Base-by-base conservation (phyloP, 2,797 vertebrate genomes). In the Phylloscopus collybita region DNA sequence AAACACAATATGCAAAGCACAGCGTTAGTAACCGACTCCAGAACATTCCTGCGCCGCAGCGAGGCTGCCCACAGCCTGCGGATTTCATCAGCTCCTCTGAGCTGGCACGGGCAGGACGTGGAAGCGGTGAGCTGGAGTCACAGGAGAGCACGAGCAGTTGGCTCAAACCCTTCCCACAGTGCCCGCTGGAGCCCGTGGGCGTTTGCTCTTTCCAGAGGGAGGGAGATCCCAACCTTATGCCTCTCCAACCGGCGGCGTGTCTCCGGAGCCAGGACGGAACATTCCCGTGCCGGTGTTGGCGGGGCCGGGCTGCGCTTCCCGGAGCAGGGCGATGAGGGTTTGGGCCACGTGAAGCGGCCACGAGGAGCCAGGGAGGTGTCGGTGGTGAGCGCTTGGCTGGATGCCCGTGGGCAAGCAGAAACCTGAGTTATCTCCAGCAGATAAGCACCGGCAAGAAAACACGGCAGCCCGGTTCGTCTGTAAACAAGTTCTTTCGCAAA, bases 71-170 rank as follows among this genome's bases (percentile, higher is more conserved):
- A 25, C 91, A 71, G 94, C 53, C 23, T n/a, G 50, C 45, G 32
- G 86, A 19, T 83, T 94, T 91, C 80, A 36, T 91, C 67, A 95
- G 88, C 89, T 87, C 57, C 93, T 27, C 16, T 54, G 93, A 87
- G 91, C 85, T 89, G 91, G 90, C 84, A n/a, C 29, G 1, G 79
- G 50, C 10, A 45, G 56, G 88, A 44, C 11, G 8, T 60, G 95
- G 85, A 83, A 83, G 79, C 3, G 56, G 23, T 25, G 80, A 80
- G 72, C 88, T 47, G 85, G 80, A 94, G 87, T 66, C 93, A 57
- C 81, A 51, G 51, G 57, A 72, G 88, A 81, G 88, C 70, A 26
- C 49, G 4, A 70, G 73, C 65, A 15, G 1, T 29, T 26, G 7
- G 16, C 38, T 38, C 32, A 9, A 72, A 11, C 70, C 45, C 0